Base-by-base conservation (phyloP, 1,140 invertebrate species). In the Tetranychus cinnabarinus region DNA sequence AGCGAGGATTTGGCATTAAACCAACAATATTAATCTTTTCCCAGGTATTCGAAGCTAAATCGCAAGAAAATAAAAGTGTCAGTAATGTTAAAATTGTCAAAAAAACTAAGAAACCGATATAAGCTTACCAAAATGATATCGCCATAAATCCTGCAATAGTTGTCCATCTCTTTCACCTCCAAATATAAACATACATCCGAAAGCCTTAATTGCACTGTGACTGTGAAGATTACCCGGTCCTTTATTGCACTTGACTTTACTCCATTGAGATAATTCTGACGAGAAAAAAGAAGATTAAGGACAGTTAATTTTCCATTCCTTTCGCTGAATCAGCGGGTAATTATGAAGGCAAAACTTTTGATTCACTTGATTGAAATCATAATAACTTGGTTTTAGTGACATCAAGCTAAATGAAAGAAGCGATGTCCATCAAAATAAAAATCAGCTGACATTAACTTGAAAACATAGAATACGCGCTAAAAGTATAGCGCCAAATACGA, bases 101-200 rank as follows among this genome's bases (percentile, higher is more conserved):
- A 36, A 10, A 50, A 8, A 50, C 36, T 12, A 59, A 59, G 4
- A 50, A 35, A 31, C 6, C n/a, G 15, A 39, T 56, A 56, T 36
- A 37, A 34, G 70, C 71, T 73, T 77, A 87, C 84, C 81, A 70
- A 88, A 88, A 72, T 85, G 83, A 75, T 86, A 88, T 70, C 83
- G 79, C 86, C 87, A 90, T 1, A 90, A 72, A 67, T 88, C 85
- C 70, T 85, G 84, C 23, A 78, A 80, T 8, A 81, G 74, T 58
- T 81, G 75, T 1, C 85, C 85, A 61, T 76, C 76, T 64, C 78
- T 77, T 69, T 88, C 85, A 0, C 86, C 86, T 1, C 86, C 86
- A 72, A 88, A 86, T 15, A 90, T 75, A 45, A 88, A 76, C 81
- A 90, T 84, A 39, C 80, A 83, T 15, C 81, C 82, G 12, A 82